Percentiles rank a stretch among this genome's conserved stretches.
phyloP scores from a whole-genome alignment of 2,113 vertebrate genomes.

The Oryzias javanicus region DNA sequence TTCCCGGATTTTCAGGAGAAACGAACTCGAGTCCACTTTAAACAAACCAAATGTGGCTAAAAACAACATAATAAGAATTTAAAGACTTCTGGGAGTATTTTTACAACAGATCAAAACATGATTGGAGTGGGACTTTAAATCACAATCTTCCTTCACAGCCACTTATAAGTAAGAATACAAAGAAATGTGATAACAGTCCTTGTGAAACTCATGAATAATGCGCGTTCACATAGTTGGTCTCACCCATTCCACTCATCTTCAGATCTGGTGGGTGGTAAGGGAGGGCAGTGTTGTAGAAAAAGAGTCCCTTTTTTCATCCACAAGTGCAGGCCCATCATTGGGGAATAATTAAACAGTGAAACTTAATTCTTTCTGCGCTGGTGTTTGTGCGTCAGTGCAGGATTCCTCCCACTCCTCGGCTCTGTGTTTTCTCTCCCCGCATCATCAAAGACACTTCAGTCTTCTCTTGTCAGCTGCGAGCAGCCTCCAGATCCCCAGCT shows the following conservation, averaged over 20 bases:
- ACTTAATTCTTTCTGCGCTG: slow-evolving; percentile 61
- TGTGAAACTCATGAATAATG: slow-evolving; percentile 8
- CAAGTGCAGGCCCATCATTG: slow-evolving; percentile 61
- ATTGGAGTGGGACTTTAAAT: slow-evolving; percentile 19
- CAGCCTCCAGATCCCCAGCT: slow-evolving; percentile 45
- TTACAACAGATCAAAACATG: too few species aligned
- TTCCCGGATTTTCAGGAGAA: too few species aligned
- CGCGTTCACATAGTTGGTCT: slow-evolving; percentile 9
- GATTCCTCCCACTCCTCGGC: slow-evolving; percentile 48
- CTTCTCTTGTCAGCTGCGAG: slow-evolving; percentile 49
- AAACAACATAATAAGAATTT: too few species aligned
- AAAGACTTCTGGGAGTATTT: too few species aligned
- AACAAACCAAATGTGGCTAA: too few species aligned
- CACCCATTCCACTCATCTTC: slow-evolving; percentile 18
- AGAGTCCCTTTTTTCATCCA: slow-evolving; percentile 53
- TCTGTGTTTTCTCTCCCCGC: slow-evolving; percentile 37
- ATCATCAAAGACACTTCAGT: slow-evolving; percentile 62
- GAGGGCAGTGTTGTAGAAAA: slow-evolving; percentile 48
- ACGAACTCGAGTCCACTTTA: too few species aligned
- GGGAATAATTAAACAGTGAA: slow-evolving; percentile 74
- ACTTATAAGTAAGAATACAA: background rate
- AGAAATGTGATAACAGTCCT: background rate
- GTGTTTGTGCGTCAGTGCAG: slow-evolving; percentile 20
- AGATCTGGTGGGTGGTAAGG: slow-evolving; percentile 35
- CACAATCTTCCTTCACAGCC: slow-evolving; percentile 10